A percentile compares a stretch with the other conserved stretches of the same genome.
Evolutionary conservation across 2,113 vertebrate species (phyloP).

Genomic region (Amphilophus citrinellus): DNA sequence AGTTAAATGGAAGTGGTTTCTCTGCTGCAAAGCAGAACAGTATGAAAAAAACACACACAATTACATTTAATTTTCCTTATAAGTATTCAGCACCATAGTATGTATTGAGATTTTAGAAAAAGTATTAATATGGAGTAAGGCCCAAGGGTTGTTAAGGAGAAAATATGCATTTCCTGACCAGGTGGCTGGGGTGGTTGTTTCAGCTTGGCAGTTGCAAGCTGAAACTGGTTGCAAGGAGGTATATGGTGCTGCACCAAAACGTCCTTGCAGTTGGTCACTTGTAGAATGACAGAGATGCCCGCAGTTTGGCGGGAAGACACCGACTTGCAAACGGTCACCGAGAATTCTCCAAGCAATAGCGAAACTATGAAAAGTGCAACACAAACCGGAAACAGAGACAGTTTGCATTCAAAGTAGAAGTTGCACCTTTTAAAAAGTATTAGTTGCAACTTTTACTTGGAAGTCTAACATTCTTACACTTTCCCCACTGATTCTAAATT

Average conservation of each 20-base stretch:
- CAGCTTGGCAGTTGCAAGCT: too few species aligned
- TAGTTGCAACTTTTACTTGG: not conserved
- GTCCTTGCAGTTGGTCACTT: not conserved
- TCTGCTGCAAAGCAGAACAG: not conserved
- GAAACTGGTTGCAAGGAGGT: too few species aligned
- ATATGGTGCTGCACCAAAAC: not conserved
- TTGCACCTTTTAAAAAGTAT: not conserved
- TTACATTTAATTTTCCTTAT: not conserved
- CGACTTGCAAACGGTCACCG: fast-evolving
- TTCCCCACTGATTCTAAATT: not conserved
- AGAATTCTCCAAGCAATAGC: not conserved
- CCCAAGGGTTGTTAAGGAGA: not conserved
- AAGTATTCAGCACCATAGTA: not conserved
- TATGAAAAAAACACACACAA: fast-evolving
- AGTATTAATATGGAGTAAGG: not conserved
- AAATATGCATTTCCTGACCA: not conserved
- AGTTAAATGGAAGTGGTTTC: not conserved
- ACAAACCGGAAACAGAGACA: not conserved
- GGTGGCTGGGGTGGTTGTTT: too few species aligned
- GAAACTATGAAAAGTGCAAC: not conserved
- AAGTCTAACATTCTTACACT: not conserved
- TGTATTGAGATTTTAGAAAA: not conserved
- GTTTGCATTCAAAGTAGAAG: not conserved
- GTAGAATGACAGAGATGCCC: not conserved
- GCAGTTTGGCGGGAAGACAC: not conserved